Percentiles rank a stretch among this genome's conserved stretches.
Conservation (phyloP, 2,113 vertebrate genomes). For the Clarias macrocephalus region DNA sequence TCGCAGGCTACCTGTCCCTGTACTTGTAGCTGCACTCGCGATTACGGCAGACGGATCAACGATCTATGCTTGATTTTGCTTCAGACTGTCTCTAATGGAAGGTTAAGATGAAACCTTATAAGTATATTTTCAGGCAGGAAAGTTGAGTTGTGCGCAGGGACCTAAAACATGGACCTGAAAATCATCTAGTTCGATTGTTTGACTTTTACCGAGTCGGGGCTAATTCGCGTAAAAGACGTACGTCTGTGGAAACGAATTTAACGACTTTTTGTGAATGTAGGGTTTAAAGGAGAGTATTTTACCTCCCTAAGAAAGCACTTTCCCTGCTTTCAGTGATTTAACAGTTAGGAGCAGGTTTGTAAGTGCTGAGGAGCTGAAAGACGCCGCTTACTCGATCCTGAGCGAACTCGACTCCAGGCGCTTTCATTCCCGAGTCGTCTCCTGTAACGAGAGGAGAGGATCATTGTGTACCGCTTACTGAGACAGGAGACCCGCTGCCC, state of each 20-base stretch:
- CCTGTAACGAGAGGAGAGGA: slow-evolving; percentile 8
- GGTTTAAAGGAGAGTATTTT: neutral
- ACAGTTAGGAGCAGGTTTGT: neutral
- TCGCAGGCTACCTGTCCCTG: neutral
- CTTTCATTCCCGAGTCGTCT: slow-evolving; percentile 9
- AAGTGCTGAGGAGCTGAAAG: neutral
- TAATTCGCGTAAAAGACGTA: neutral
- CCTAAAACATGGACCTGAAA: neutral
- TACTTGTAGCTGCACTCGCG: neutral
- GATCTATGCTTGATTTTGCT: neutral
- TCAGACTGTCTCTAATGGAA: neutral
- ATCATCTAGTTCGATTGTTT: too few relatives aligned
- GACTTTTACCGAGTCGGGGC: neutral
- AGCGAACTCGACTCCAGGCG: slow-evolving; percentile 21
- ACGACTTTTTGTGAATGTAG: neutral
- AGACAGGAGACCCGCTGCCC: neutral
- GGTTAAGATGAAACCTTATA: too few relatives aligned
- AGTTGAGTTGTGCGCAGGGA: neutral
- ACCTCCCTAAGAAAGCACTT: neutral
- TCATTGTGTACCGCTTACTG: slow-evolving; percentile 2
- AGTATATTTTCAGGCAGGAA: neutral
- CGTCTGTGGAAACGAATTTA: neutral
- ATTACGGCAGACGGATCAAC: neutral
- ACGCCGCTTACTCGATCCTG: slow-evolving; percentile 11
- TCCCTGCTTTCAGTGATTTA: neutral